phyloP scores from a whole-genome alignment of 2,888 invertebrate genomes.

The Gisinianus flammeolus region DNA sequence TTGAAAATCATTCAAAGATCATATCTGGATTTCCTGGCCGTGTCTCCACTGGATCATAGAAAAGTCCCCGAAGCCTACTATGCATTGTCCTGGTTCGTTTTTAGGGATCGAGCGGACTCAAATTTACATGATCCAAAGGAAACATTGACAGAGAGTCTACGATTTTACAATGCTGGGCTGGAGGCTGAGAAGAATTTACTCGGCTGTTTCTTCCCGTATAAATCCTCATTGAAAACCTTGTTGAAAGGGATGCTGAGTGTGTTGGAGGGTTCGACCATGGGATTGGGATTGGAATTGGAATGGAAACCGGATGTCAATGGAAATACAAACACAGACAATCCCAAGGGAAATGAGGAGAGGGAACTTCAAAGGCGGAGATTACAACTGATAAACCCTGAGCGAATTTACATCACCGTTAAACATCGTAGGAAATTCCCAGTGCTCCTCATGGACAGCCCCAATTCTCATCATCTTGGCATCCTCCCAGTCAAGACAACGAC shows the following conservation, averaged over 20 bases:
- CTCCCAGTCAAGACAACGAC: background rate
- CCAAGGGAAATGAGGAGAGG: no score
- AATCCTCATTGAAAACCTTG: background rate
- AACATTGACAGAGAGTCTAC: background rate
- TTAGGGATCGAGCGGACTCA: background rate
- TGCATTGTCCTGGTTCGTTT: background rate
- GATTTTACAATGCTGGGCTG: background rate
- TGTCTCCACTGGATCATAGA: background rate
- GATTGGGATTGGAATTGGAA: no score
- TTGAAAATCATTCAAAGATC: background rate
- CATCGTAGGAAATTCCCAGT: background rate
- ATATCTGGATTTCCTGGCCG: background rate
- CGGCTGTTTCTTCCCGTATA: slow-evolving; percentile 4
- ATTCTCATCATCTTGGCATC: background rate
- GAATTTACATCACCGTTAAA: background rate
- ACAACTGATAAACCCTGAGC: background rate
- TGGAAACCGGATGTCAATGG: no score
- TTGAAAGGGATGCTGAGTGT: background rate
- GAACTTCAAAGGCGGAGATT: no score
- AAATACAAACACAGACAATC: no score
- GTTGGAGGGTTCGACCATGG: no score
- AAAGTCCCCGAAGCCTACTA: slow-evolving; percentile 19
- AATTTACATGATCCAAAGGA: background rate
- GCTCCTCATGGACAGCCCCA: background rate
- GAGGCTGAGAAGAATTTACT: slow-evolving; percentile 2